Evolutionary conservation across 2,113 vertebrate species (phyloP), one percentile per base, ranked within the genome.

Genomic region (Colistium nudipinnis): DNA sequence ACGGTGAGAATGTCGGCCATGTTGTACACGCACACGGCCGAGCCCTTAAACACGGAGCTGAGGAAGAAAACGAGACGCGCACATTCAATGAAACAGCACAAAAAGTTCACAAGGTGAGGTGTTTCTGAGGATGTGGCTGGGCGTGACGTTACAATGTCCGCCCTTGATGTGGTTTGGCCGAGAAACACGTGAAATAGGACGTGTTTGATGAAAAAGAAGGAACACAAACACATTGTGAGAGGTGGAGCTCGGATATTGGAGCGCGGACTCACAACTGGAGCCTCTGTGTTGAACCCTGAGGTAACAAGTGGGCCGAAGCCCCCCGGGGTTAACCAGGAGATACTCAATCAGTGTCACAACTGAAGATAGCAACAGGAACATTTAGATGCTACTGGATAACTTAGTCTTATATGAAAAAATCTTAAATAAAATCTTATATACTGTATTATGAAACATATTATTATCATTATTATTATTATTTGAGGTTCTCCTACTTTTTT

Each of bases 21-120:
- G 85, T 96, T 98, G 87, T 99, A 99, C 14, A 96, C 95, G 36
- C 98, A 99, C 63, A 99, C 97, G 0, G 98, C 97, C 0, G 98
- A 99, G n/a, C 98, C 98, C 90, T 95, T 96, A 76, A 99, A 99
- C 81, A 99, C 96, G 1, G 98, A 99, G 87, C 98, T 99, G 85
- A 3, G 82, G 82, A 93, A n/a, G 82, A 93, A n/a, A 73, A 96
- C 92, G 39, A 97, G 93, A 81, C n/a, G 38, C 60, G 76, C 1
- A 49, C 1, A 47, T 49, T 30, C 10, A 10, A 22, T 61, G 30
- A 78, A 35, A 51, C 17, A 27, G 24, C 49, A 4, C 28, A 30
- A 25, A n/a, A 30, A 52, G 48, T 20, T 36, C 35, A 11, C 44
- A 22, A 47, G 0, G 9, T 38, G 12, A 52, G 39, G 17, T 6